Conservation (phyloP, 2,888 invertebrate species). For the Acanthoscelides obtectus region DNA sequence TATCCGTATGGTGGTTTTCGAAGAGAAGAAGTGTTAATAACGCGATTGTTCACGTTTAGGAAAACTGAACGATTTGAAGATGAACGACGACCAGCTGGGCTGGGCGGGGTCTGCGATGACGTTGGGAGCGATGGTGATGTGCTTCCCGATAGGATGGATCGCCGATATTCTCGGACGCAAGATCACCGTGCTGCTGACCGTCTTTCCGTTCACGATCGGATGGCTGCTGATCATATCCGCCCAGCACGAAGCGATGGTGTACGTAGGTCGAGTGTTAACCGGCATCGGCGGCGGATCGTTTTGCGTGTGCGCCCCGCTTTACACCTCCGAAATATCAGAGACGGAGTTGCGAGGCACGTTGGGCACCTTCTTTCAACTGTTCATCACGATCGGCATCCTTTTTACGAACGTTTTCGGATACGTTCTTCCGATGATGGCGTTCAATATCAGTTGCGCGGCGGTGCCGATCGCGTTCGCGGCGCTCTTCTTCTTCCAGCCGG, state of each 20-base stretch:
- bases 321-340: conserved; percentile 81
- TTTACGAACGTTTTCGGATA: conserved; percentile 67
- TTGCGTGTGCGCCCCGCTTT: conserved; percentile 78
- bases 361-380: conserved; percentile 80
- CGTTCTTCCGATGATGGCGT: conserved; percentile 51
- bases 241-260: conserved; percentile 56
- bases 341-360: conserved; percentile 77
- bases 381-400: conserved; percentile 81
- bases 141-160: conserved; percentile 63
- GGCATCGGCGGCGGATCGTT: conserved; percentile 78
- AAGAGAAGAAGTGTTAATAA: too few species aligned
- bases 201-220: conserved; percentile 66
- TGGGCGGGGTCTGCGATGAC: conserved; percentile 69
- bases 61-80: conserved; percentile 38
- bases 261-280: conserved; percentile 59
- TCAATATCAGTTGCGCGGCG: conserved; percentile 61
- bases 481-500: conserved; percentile 79
- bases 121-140: conserved; percentile 66
- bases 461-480: conserved; percentile 66
- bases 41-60: too few species aligned
- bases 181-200: conserved; percentile 58
- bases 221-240: conserved; percentile 71
- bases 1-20: too few species aligned
- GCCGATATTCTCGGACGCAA: conserved; percentile 61
- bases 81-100: conserved; percentile 50